These are phyloP conservation scores for Pandemis corylana DNA, from an alignment of 2,888 invertebrate species.

Conservation along the genomic window DNA sequence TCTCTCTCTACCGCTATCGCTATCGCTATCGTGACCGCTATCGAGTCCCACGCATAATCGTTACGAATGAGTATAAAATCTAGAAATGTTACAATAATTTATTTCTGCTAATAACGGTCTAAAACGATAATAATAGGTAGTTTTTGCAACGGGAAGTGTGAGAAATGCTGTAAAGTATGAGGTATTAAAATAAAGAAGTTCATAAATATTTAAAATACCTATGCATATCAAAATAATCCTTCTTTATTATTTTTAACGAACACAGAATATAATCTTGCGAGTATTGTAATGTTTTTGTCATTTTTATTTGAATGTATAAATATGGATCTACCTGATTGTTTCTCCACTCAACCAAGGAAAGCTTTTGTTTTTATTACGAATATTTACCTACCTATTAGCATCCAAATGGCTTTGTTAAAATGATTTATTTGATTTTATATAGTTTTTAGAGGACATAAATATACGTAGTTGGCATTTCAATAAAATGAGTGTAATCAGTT, in stretches of 20 bases:
- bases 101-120: constrained; percentile 9
- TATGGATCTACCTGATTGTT: not conserved
- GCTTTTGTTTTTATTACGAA: not conserved
- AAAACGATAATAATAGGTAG: not conserved
- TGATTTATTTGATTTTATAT: too few relatives aligned
- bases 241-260: not conserved
- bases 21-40: constrained; percentile 36
- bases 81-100: constrained; percentile 34
- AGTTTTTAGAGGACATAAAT: too few relatives aligned
- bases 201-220: not conserved
- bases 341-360: not conserved
- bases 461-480: too few relatives aligned
- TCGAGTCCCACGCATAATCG: constrained; percentile 47
- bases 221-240: too few relatives aligned
- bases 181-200: not conserved
- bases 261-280: not conserved
- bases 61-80: constrained; percentile 37
- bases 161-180: constrained; percentile 46
- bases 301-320: not conserved
- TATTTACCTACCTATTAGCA: not conserved
- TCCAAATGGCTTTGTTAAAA: not conserved
- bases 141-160: constrained; percentile 8
- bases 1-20: constrained; percentile 57
- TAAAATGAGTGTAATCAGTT: too few relatives aligned
- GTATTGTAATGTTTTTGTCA: not conserved